Evolutionary conservation across 2,113 vertebrate species (phyloP).

Genomic region (Callocephalon fimbriatum): DNA sequence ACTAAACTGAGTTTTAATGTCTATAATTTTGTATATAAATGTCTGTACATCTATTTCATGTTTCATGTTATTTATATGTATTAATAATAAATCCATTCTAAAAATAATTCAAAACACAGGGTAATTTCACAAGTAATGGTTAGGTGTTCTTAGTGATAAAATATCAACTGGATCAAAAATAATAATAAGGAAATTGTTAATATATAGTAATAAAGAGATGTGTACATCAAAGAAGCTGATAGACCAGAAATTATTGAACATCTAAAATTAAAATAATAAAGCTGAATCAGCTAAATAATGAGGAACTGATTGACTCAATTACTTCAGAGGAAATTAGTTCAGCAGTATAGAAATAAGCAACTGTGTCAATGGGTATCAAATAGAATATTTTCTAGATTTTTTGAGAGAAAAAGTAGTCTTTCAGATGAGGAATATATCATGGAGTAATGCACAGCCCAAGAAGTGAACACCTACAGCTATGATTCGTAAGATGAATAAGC

Average conservation of each 20-base stretch:
- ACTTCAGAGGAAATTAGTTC: constrained; percentile 70
- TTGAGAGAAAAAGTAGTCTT: neutral
- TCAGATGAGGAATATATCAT: constrained; percentile 2
- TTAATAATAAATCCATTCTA: neutral
- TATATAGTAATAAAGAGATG: constrained; percentile 33
- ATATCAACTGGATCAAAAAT: constrained; percentile 19
- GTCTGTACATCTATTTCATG: neutral
- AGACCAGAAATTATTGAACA: constrained; percentile 68
- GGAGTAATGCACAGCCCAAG: neutral
- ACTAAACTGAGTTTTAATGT: neutral
- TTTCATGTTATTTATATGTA: neutral
- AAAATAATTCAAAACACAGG: neutral
- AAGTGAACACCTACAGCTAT: neutral
- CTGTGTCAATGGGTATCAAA: neutral
- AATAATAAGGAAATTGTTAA: constrained; percentile 12
- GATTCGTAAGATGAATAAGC: neutral
- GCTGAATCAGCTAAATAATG: constrained; percentile 65
- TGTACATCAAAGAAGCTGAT: constrained; percentile 59
- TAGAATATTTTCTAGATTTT: constrained; percentile 43
- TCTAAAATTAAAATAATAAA: constrained; percentile 78
- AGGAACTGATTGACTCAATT: constrained; percentile 74
- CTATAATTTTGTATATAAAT: neutral
- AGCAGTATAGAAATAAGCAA: constrained; percentile 65
- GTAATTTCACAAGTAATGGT: neutral
- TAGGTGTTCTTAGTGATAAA: neutral